Evolutionary conservation across 2,888 invertebrate species (phyloP).

Genomic region (Drosophila basisetae): DNA sequence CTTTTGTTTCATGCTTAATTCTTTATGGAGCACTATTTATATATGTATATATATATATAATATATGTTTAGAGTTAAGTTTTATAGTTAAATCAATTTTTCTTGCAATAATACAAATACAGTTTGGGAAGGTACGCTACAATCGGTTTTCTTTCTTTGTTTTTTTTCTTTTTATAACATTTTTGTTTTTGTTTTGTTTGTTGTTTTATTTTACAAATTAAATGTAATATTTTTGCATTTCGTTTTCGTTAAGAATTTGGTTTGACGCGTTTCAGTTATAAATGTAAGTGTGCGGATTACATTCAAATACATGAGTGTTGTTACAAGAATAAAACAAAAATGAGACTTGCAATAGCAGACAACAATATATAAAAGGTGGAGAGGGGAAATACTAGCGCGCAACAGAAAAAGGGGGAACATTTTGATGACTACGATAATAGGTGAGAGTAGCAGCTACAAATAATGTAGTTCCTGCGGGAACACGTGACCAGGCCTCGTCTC

Average conservation of each 20-base stretch:
- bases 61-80: slow-evolving; percentile 23
- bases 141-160: slow-evolving; percentile 13
- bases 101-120: slow-evolving; percentile 34
- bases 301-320: slow-evolving; percentile 10
- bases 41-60: slow-evolving; percentile 8
- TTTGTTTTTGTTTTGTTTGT: slow-evolving; percentile 32
- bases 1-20: slow-evolving; percentile 14
- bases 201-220: slow-evolving; percentile 55
- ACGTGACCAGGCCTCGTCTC: neutral
- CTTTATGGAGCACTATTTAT: slow-evolving; percentile 2
- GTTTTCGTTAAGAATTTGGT: slow-evolving; percentile 77
- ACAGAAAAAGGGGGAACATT: neutral
- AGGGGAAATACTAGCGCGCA: slow-evolving; percentile 45
- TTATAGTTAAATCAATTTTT: slow-evolving; percentile 15
- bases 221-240: slow-evolving; percentile 35
- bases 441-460: neutral
- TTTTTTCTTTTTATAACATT: slow-evolving; percentile 11
- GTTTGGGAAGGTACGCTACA: slow-evolving; percentile 55
- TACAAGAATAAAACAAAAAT: slow-evolving; percentile 1
- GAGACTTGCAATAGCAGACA: slow-evolving; percentile 12
- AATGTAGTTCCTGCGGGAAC: neutral
- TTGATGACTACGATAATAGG: slow-evolving; percentile 17
- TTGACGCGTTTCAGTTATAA: slow-evolving; percentile 71
- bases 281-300: slow-evolving; percentile 3
- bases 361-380: slow-evolving; percentile 18